Percentiles rank a stretch among this genome's conserved stretches.
These are phyloP conservation scores for Drosophila formosana DNA, from an alignment of 2,888 invertebrate genomes.

Conservation along the genomic window DNA sequence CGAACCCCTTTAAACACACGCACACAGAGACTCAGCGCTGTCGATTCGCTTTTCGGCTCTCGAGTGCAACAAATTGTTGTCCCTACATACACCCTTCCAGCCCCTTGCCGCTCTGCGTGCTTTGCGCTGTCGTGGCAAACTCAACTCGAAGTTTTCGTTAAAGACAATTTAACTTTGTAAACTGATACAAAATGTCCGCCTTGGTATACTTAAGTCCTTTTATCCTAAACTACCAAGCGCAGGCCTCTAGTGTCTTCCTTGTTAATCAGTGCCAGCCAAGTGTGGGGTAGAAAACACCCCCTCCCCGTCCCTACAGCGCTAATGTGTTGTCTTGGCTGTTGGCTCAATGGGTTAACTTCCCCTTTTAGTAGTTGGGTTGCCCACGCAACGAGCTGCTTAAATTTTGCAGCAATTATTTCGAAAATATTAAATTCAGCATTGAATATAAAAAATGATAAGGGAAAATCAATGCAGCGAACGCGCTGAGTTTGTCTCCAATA, in stretches of 20 bases:
- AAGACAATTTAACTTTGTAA: slow-evolving; percentile 80
- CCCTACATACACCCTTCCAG: slow-evolving; percentile 8
- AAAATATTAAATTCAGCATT: slow-evolving; percentile 14
- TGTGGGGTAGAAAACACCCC: neutral
- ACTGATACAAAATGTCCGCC: slow-evolving; percentile 79
- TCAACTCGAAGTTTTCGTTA: slow-evolving; percentile 71
- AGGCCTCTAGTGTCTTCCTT: slow-evolving; percentile 21
- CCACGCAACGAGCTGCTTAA: slow-evolving; percentile 14
- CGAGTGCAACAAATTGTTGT: slow-evolving; percentile 67
- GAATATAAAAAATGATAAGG: neutral
- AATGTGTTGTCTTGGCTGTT: slow-evolving; percentile 53
- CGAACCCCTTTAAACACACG: slow-evolving; percentile 51
- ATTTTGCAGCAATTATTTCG: slow-evolving; percentile 1
- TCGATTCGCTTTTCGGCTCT: slow-evolving; percentile 33
- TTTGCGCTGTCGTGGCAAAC: slow-evolving; percentile 38
- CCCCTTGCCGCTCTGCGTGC: slow-evolving; percentile 3
- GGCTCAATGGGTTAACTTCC: slow-evolving; percentile 43
- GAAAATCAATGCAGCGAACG: slow-evolving; percentile 9
- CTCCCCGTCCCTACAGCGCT: slow-evolving; percentile 16
- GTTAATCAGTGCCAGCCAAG: slow-evolving; percentile 61
- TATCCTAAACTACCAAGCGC: slow-evolving; percentile 52
- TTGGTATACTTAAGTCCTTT: slow-evolving; percentile 69
- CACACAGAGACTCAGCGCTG: slow-evolving; percentile 3
- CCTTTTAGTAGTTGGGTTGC: slow-evolving; percentile 18
- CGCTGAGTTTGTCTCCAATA: slow-evolving; percentile 35